A percentile compares a stretch with the other conserved stretches of the same genome.
phyloP scores from a whole-genome alignment of 2,888 invertebrate genomes.

The Apamea monoglypha region DNA sequence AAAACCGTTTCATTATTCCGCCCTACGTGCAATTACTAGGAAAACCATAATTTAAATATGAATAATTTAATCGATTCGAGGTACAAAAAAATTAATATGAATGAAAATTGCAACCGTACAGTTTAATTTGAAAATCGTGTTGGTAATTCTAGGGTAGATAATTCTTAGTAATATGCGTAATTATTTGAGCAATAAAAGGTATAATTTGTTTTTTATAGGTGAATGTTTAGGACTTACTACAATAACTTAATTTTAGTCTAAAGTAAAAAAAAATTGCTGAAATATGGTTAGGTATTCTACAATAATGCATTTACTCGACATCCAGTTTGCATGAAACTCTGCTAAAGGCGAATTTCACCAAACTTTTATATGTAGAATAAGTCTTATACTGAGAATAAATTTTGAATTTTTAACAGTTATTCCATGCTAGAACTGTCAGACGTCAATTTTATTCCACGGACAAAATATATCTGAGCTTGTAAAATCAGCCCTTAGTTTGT shows the following conservation, averaged over 20 bases:
- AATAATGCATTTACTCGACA: no score
- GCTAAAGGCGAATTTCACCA: no score
- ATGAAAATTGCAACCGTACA: conserved; percentile 30
- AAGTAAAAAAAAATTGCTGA: background rate
- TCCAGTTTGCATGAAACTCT: no score
- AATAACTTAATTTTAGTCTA: background rate
- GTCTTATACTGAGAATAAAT: no score
- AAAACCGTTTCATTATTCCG: conserved; percentile 38
- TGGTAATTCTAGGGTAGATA: conserved; percentile 22
- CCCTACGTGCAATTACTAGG: conserved; percentile 23
- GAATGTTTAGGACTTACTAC: background rate
- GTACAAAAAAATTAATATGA: conserved; percentile 3
- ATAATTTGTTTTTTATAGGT: conserved; percentile 7
- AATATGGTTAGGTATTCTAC: background rate
- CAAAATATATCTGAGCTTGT: no score
- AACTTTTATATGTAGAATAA: no score
- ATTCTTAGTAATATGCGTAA: conserved; percentile 10
- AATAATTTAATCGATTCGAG: conserved; percentile 19
- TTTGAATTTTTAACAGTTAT: no score
- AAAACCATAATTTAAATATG: conserved; percentile 35
- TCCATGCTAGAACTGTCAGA: no score
- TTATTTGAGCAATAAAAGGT: background rate
- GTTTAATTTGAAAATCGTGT: conserved; percentile 26
- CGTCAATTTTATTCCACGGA: no score
- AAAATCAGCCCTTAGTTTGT: background rate